These are phyloP conservation scores for Percopsis omiscomaycus DNA, from an alignment of 2,797 vertebrate genomes.

Conservation along the genomic window DNA sequence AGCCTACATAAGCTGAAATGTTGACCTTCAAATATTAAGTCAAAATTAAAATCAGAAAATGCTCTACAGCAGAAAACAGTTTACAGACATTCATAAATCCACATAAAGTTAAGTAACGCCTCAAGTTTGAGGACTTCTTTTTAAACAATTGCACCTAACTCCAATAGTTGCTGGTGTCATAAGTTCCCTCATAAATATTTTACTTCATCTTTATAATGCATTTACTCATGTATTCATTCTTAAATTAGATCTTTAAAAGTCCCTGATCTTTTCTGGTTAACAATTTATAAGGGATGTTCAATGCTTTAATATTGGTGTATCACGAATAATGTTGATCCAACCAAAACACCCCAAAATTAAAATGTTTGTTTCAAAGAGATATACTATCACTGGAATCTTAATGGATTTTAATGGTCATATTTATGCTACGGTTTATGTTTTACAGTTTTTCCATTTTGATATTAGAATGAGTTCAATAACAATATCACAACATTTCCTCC, in stretches of 20 bases:
- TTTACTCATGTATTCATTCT: slow-evolving; percentile 15
- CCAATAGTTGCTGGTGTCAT: slow-evolving; percentile 46
- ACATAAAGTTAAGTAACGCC: slow-evolving; percentile 44
- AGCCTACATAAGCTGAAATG: slow-evolving; percentile 45
- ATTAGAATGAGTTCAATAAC: slow-evolving; percentile 9
- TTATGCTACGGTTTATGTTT: neutral
- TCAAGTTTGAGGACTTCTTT: slow-evolving; percentile 13
- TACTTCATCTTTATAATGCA: slow-evolving; percentile 5
- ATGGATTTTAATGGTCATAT: slow-evolving; percentile 6
- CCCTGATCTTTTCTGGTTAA: slow-evolving; percentile 6
- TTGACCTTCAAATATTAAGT: slow-evolving; percentile 47
- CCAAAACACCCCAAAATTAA: slow-evolving; percentile 15
- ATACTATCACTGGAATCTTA: slow-evolving; percentile 22
- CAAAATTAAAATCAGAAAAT: slow-evolving; percentile 41
- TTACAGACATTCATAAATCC: slow-evolving; percentile 49
- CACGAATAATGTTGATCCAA: slow-evolving; percentile 2
- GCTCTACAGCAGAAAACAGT: slow-evolving; percentile 42
- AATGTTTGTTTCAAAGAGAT: slow-evolving; percentile 6
- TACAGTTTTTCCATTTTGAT: slow-evolving; percentile 3
- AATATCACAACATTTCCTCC: neutral
- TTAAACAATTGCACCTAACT: slow-evolving; percentile 23
- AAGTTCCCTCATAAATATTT: slow-evolving; percentile 21
- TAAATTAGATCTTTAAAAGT: slow-evolving; percentile 14
- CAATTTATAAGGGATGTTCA: slow-evolving; percentile 10
- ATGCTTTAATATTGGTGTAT: slow-evolving; percentile 14